Conservation (phyloP, 2,888 invertebrate genomes). For the Drosophila niveifrons region DNA sequence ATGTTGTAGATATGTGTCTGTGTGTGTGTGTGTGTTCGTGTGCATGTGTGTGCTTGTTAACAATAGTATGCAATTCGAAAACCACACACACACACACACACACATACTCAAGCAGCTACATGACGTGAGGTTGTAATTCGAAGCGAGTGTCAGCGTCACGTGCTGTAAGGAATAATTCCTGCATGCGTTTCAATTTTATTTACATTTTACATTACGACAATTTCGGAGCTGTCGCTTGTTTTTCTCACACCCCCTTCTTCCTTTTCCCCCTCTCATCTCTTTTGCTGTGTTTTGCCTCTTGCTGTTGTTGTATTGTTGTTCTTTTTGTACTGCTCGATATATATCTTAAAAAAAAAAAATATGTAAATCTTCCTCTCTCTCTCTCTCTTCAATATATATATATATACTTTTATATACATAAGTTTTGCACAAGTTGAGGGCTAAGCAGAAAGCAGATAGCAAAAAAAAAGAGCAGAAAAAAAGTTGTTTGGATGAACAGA, state of each 20-base stretch:
- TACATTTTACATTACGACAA: constrained; percentile 61
- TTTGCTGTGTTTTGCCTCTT: constrained; percentile 14
- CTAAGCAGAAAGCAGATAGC: constrained; percentile 3
- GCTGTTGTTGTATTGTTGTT: constrained; percentile 25
- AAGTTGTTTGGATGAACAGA: neutral
- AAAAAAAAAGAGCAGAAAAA: neutral
- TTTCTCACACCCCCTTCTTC: neutral
- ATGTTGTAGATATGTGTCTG: constrained; percentile 1
- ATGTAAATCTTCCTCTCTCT: neutral
- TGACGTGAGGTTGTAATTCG: constrained; percentile 42
- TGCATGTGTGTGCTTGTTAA: constrained; percentile 10
- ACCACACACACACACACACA: constrained; percentile 31
- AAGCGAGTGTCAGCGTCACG: constrained; percentile 73
- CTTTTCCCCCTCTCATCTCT: neutral
- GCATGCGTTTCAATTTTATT: constrained; percentile 77
- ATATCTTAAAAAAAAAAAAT: neutral
- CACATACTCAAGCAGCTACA: constrained; percentile 19
- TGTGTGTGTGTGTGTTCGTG: constrained; percentile 3
- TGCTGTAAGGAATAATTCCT: constrained; percentile 69
- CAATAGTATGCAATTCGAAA: constrained; percentile 54
- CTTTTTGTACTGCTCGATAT: constrained; percentile 23
- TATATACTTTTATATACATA: constrained; percentile 3
- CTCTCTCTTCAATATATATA: neutral
- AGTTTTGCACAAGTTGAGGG: constrained; percentile 26
- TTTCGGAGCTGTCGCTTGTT: constrained; percentile 50